phyloP scores from a whole-genome alignment of 1,140 invertebrate genomes.

The Tetragnatha versicolor region DNA sequence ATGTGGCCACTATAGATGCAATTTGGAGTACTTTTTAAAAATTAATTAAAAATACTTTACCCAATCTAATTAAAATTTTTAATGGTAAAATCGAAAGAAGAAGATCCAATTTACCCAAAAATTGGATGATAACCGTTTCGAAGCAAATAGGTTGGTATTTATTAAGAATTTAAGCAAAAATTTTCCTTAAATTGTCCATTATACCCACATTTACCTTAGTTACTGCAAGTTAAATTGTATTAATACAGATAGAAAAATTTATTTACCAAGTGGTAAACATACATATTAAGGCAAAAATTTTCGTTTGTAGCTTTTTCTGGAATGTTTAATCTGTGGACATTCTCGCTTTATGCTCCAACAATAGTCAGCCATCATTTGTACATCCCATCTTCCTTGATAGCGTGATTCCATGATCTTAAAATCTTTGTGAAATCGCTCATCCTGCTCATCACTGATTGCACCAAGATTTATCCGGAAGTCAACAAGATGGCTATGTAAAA shows the following conservation, averaged over 20 bases:
- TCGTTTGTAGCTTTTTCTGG: not conserved
- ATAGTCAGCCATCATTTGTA: not conserved
- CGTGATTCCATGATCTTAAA: not conserved
- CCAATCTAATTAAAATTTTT: too few species aligned
- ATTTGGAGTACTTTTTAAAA: too few species aligned
- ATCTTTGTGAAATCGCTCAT: not conserved
- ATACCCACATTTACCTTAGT: too few species aligned
- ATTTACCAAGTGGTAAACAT: not conserved
- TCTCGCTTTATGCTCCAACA: not conserved
- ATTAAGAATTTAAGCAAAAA: too few species aligned
- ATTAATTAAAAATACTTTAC: too few species aligned
- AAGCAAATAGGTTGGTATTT: too few species aligned
- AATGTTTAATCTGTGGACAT: not conserved
- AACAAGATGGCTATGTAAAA: not conserved
- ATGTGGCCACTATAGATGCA: too few species aligned
- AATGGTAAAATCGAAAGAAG: too few species aligned
- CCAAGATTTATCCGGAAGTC: not conserved
- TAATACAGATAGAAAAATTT: not conserved
- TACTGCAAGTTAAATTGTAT: constrained; percentile 1
- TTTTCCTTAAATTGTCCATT: too few species aligned
- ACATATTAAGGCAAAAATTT: not conserved
- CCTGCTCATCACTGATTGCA: not conserved
- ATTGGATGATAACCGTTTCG: too few species aligned
- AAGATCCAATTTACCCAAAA: too few species aligned
- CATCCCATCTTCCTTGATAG: not conserved